Base-by-base conservation (phyloP, 1,140 invertebrate genomes). In the Ylistrum balloti region DNA sequence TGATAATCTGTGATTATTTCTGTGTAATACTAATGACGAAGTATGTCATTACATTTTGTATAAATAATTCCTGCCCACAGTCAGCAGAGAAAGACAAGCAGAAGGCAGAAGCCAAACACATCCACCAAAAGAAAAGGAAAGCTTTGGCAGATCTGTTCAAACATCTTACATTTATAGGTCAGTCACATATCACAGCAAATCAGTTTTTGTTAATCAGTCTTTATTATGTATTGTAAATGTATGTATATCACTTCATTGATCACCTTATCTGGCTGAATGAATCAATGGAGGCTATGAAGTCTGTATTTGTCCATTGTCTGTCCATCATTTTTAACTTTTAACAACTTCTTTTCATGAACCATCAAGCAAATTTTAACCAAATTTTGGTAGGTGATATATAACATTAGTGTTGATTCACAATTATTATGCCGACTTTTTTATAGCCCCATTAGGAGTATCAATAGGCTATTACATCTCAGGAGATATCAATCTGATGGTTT, bases 111-210 rank as follows among this genome's bases (percentile, higher is more conserved):
- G 98, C 98, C 0, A 95, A 96, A 92, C 93, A 95, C 95, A 98
- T 99, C 48, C 97, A 99, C 0, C 97, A 98, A 92, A 97, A 98
- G 92, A 99, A 99, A 95, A 97, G 98, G 38, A 97, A 98, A 96
- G 97, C 97, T 9, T 95, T 99, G 0, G 97, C 98, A 0, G 98
- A 99, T 96, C 96, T 99, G 33, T 99, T 99, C 94, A 98, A 98
- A 94, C 96, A 97, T 20, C 96, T 99, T 0, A 96, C 97, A 0
- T 96, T 97, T 88, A 91, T 95, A 90, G 96, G 96, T 96, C 93
- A 90, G 91, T 92, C 13, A 38, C 5, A 5, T 38, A 7, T 13
- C 5, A 38, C 13, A 38, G 13, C 5, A 38, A 13, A 38, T n/a
- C n/a, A n/a, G n/a, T n/a, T n/a, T n/a, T n/a, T n/a, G n/a, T n/a